These are phyloP conservation scores for Aradus depressus DNA, from an alignment of 2,888 invertebrate genomes.

Conservation along the genomic window DNA sequence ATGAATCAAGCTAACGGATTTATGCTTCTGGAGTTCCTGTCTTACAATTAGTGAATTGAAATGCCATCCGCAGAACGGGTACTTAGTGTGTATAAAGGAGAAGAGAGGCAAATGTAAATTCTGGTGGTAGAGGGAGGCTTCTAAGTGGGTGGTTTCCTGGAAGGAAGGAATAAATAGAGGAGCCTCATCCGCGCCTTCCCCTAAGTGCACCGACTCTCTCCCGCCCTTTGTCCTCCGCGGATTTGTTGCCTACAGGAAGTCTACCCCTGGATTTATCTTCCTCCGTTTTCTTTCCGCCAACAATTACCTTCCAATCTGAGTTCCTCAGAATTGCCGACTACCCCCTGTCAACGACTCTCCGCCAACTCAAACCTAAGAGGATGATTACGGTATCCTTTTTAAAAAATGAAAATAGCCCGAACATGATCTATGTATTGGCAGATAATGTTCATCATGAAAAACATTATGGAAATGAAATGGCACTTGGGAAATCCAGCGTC, in stretches of 20 bases:
- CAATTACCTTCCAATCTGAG: conserved; percentile 12
- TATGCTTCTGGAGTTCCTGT: conserved; percentile 23
- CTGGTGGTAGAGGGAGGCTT: conserved; percentile 19
- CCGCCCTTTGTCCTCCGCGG: conserved; percentile 14
- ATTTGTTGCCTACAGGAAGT: conserved; percentile 12
- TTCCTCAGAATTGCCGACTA: conserved; percentile 11
- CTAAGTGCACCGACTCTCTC: conserved; percentile 26
- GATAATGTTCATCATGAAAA: too few relatives aligned
- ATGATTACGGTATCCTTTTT: too few relatives aligned
- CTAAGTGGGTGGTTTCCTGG: conserved; percentile 29
- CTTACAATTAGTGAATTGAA: conserved; percentile 28
- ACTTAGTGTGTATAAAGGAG: conserved; percentile 21
- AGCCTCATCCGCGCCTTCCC: conserved; percentile 23
- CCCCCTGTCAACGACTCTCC: too few relatives aligned
- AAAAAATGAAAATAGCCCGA: too few relatives aligned
- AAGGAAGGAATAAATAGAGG: conserved; percentile 29
- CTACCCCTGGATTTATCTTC: conserved; percentile 9
- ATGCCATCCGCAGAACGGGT: conserved; percentile 26
- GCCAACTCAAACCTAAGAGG: too few relatives aligned
- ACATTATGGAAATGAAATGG: too few relatives aligned
- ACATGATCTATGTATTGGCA: too few relatives aligned
- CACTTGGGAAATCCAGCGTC: too few relatives aligned
- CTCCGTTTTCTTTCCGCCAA: conserved; percentile 11
- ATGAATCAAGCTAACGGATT: conserved; percentile 22
- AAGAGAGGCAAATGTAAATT: conserved; percentile 25